Evolutionary conservation across 2,888 invertebrate genomes (phyloP), one percentile per base, ranked within the genome.

Genomic region (Dione vanillae): DNA sequence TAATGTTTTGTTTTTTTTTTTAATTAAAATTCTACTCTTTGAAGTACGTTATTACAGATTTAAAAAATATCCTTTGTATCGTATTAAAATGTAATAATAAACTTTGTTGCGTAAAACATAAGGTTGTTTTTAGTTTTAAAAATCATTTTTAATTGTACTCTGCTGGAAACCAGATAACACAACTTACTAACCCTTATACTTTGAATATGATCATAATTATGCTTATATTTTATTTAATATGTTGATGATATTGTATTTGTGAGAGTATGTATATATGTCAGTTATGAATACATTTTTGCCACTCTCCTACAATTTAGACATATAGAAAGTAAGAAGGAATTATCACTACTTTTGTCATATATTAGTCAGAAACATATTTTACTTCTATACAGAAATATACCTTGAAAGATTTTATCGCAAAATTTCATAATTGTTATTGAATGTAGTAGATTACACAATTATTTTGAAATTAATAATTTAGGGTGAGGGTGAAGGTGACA

Each of bases 41-140:
- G 61, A 61, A 61, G 61, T 61, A 61, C 61, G 43, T 61, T 61
- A 61, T 61, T 45, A 61, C 61, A 61, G 61, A 27, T 61, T 43
- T 27, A 61, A 61, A 61, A 61, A 43, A 11, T 56, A 61, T 61
- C 61, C 61, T 61, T 61, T 61, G 43, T n/a, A 11, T 20, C 2
- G 1, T 11, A 27, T 11, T 27, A 9, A 45, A 61, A 1, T 27
- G 3, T n/a, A 9, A 61, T 45, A 2, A 27, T 61, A 1, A n/a
- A 27, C 61, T 45, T 45, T 61, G 20, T 1, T 0, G 0, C 0
- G 0, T 10, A 19, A 10, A 6, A 0, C 11, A 61, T 61, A 61
- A 61, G n/a, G 61, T 45, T 10, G 43, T 10, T 61, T 27, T 45
- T 61, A n/a, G 27, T 5, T 45, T 43, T n/a, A n/a, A 45, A 43